phyloP scores from a whole-genome alignment of 2,888 invertebrate genomes.

The Theristus sp. region DNA sequence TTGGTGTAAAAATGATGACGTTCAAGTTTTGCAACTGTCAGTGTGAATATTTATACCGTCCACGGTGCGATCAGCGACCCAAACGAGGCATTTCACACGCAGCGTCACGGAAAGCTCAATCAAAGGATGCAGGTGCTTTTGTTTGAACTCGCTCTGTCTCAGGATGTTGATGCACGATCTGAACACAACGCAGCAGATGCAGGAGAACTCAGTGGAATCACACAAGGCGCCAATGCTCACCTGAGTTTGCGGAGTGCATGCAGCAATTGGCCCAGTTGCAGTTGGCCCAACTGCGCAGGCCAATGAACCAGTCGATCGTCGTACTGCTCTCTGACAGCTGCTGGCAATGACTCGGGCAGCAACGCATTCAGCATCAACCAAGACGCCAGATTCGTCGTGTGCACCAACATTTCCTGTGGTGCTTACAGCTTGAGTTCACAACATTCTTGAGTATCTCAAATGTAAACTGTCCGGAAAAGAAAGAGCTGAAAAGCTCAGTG shows the following conservation, averaged over 20 bases:
- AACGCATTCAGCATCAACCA: conserved; percentile 7
- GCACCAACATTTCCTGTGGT: neutral
- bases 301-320: conserved; percentile 4
- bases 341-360: conserved; percentile 5
- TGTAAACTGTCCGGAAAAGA: too few species aligned
- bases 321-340: conserved; percentile 5
- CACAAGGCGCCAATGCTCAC: too few species aligned
- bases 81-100: conserved; percentile 18
- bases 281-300: conserved; percentile 1
- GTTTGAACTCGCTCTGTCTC: neutral
- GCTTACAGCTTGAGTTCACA: neutral
- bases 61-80: conserved; percentile 13
- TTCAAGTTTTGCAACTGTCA: neutral
- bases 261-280: neutral
- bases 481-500: too few species aligned
- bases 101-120: conserved; percentile 23
- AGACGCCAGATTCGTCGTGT: neutral
- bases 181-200: too few species aligned
- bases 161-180: neutral
- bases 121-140: conserved; percentile 15
- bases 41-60: neutral
- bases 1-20: neutral
- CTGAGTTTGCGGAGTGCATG: neutral
- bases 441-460: neutral
- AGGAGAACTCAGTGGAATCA: too few species aligned